Percentiles rank a stretch among this genome's conserved stretches.
Evolutionary conservation across 92 coral and sea anemone genomes (phyloP).

Genomic region (Phenganax subtilis): DNA sequence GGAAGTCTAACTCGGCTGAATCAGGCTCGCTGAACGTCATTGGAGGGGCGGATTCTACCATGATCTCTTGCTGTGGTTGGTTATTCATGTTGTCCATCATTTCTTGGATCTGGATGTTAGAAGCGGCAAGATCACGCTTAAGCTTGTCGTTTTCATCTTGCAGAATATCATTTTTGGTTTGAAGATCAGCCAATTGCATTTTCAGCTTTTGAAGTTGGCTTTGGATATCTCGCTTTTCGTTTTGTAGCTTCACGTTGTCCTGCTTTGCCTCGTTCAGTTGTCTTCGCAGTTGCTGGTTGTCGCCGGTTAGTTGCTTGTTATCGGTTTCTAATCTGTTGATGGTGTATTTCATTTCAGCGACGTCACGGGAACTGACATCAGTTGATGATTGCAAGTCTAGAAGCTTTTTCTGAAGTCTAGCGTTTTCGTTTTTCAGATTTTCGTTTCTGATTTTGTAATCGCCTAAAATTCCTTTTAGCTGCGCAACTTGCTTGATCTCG

Average conservation of each 20-base stretch:
- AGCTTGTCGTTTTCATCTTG: constrained; percentile 80
- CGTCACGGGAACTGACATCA: constrained; percentile 56
- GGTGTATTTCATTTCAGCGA: constrained; percentile 59
- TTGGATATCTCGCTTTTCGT: constrained; percentile 64
- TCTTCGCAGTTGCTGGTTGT: constrained; percentile 59
- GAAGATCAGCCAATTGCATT: constrained; percentile 65
- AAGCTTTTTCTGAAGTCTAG: constrained; percentile 69
- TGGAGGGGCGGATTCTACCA: constrained; percentile 57
- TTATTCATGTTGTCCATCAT: constrained; percentile 66
- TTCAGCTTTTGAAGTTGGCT: constrained; percentile 63
- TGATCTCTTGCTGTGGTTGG: constrained; percentile 55
- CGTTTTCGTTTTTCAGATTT: constrained; percentile 74
- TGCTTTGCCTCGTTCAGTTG: constrained; percentile 59
- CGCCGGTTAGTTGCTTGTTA: constrained; percentile 54
- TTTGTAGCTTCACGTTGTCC: constrained; percentile 62
- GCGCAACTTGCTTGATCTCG: constrained; percentile 78
- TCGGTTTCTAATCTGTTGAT: constrained; percentile 74
- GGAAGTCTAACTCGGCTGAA: constrained; percentile 61
- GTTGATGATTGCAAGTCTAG: constrained; percentile 71
- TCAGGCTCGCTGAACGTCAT: constrained; percentile 56
- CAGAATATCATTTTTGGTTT: constrained; percentile 58
- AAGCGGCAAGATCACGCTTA: constrained; percentile 60
- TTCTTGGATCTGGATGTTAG: constrained; percentile 65
- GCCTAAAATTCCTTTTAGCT: constrained; percentile 69
- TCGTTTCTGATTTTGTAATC: constrained; percentile 80